Conservation (phyloP, 2,888 invertebrate genomes). For the Drosophila histrio region DNA sequence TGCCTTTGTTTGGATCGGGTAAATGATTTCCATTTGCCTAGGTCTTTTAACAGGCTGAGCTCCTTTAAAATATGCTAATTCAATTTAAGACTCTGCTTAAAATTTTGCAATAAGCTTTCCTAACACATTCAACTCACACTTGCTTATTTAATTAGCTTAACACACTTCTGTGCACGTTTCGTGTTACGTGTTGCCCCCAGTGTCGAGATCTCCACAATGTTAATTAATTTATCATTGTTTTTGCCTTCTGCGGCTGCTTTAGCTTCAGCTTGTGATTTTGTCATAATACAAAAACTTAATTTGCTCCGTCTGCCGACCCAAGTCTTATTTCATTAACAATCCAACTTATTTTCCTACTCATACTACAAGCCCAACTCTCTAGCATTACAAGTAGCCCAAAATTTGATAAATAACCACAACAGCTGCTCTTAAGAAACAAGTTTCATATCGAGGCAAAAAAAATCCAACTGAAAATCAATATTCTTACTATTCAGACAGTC, state of each 20-base stretch:
- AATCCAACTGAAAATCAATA: conserved; percentile 49
- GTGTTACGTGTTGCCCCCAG: conserved; percentile 55
- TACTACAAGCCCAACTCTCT: conserved; percentile 44
- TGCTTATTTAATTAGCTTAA: conserved; percentile 53
- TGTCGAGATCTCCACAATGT: conserved; percentile 29
- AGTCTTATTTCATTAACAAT: conserved; percentile 54
- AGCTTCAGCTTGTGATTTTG: conserved; percentile 42
- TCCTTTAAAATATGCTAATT: conserved; percentile 39
- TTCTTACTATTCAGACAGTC: not conserved
- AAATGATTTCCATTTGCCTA: conserved; percentile 41
- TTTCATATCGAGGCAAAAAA: conserved; percentile 14
- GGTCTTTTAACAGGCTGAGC: not conserved
- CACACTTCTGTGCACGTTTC: conserved; percentile 50
- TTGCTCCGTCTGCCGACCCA: conserved; percentile 16
- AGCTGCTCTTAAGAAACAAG: conserved; percentile 49
- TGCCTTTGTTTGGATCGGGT: conserved; percentile 39
- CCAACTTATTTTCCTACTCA: conserved; percentile 34
- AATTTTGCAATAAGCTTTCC: conserved; percentile 9
- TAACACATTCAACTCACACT: conserved; percentile 21
- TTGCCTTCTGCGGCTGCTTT: conserved; percentile 30
- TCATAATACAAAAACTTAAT: conserved; percentile 52
- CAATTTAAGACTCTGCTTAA: conserved; percentile 15
- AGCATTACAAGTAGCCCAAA: conserved; percentile 46
- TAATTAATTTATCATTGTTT: conserved; percentile 76
- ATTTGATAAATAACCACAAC: conserved; percentile 65